Evolutionary conservation across 2,113 vertebrate genomes (phyloP), one percentile per base, ranked within the genome.

Genomic region (Eulacestoma nigropectus): DNA sequence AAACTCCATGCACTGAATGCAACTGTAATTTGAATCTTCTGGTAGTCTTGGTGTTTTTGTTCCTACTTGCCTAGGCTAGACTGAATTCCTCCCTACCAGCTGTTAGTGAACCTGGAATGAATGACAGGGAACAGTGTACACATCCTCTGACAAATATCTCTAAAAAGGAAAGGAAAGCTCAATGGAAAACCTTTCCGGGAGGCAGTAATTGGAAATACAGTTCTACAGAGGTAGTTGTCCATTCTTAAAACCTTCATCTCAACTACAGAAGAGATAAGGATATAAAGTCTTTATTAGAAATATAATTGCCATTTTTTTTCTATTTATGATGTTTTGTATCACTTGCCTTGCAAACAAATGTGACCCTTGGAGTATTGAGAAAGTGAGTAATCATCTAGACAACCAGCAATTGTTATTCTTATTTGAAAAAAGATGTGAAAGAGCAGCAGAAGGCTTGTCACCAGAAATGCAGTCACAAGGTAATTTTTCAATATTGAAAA

Each of bases 401-500:
- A 86, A 72, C n/a, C 41, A 55, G 72, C 57, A 64, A 84, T 39
- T 75, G 47, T 92, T 85, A 47, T 87, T 79, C 57, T 70, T 65
- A 26, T n/a, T 49, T 68, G 60, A 35, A 85, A 64, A 89, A 68
- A 89, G 21, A 42, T 56, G 14, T 65, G 33, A 76, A 82, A 63
- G 37, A 86, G 49, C 17, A 84, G 19, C 53, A 77, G 47, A 67
- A 87, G 67, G 7, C 44, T 44, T 92, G 50, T 79, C 73, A 81
- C n/a, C 52, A 93, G 82, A 93, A 96, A 75, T 74, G n/a, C 18
- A 53, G 53, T 79, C 42, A 87, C 7, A 4, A 80, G 29, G 39
- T 90, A 81, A 94, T 93, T 84, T 95, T 97, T 93, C 82, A 89
- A 4, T 94, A 69, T 78, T 92, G 32, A 84, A 94, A 95, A 82